Conservation (phyloP, 2,113 vertebrate species). For the Eublepharis macularius region DNA sequence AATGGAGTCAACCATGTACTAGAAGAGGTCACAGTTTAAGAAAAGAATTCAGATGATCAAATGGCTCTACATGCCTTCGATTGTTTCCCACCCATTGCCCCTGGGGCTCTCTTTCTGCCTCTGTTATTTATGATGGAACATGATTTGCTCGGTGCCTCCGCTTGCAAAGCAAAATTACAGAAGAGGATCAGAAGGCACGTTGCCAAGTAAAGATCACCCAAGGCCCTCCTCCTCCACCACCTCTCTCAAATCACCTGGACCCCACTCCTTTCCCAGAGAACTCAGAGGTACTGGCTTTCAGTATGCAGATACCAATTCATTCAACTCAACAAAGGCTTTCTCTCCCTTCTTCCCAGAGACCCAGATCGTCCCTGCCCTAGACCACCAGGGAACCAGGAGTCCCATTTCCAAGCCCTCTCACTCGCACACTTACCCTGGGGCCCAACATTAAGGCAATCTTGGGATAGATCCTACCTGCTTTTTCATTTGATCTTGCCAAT, state of each 20-base stretch:
- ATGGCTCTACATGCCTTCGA: background rate
- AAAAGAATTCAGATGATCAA: background rate
- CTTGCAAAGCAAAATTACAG: conserved; percentile 11
- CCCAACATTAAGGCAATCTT: background rate
- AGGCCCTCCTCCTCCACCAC: background rate
- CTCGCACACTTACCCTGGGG: background rate
- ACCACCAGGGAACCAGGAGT: background rate
- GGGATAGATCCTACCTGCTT: too few species aligned
- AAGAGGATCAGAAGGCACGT: background rate
- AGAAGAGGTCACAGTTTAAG: background rate
- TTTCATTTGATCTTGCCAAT: too few species aligned
- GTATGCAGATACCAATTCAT: background rate
- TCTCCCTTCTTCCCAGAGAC: background rate
- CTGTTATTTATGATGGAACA: conserved; percentile 20
- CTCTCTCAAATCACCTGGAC: background rate
- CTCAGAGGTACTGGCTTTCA: background rate
- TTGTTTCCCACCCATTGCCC: background rate
- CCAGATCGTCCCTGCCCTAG: background rate
- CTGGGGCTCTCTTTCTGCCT: background rate
- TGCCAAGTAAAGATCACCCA: background rate
- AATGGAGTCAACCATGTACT: too few species aligned
- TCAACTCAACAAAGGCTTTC: too few species aligned
- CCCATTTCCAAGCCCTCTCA: background rate
- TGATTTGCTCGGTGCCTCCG: background rate
- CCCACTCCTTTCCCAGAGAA: background rate